Evolutionary conservation across 2,113 vertebrate species (phyloP), one percentile per base, ranked within the genome.

Genomic region (Seriola aureovittata): DNA sequence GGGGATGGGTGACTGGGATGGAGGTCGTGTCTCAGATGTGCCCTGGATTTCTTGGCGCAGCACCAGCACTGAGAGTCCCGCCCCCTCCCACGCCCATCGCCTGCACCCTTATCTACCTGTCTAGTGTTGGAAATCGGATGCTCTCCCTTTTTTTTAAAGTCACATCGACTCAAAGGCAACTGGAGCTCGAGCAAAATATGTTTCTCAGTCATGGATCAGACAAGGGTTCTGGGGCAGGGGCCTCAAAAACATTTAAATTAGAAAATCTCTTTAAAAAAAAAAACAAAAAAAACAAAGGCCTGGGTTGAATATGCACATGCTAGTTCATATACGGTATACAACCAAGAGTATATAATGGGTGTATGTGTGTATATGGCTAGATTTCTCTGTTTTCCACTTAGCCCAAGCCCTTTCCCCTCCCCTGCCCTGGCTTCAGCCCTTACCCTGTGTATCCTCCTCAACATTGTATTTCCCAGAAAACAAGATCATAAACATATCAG

Each of bases 301-400:
- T 96, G 96, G 97, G 97, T 97, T 93, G 86, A 94, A 93, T 95
- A 95, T 95, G 95, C 95, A 95, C 94, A 95, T 91, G 87, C 93
- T 93, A 91, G 93, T 87, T 93, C 83, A 88, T 93, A 92, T 87
- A 92, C 88, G 82, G 58, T 81, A 85, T 88, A 90, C 91, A 90
- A 44, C 81, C 72, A 82, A 70, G 58, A 76, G 70, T 90, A 82
- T 71, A 36, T 79, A 75, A 77, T 75, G 75, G 81, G 62, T 89
- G 85, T 91, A 50, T 91, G 76, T 88, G 89, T 91, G 90, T 92
- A 71, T 92, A 86, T 87, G 86, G 68, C 89, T 92, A 84, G 89
- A 88, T 89, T 34, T 88, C 40, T 91, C 75, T 84, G 81, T 92
- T 91, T 87, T 88, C 83, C 84, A 75, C 81, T 91, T 81, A 67